phyloP scores from a whole-genome alignment of 2,888 invertebrate genomes.

The Dermolepida albohirtum region DNA sequence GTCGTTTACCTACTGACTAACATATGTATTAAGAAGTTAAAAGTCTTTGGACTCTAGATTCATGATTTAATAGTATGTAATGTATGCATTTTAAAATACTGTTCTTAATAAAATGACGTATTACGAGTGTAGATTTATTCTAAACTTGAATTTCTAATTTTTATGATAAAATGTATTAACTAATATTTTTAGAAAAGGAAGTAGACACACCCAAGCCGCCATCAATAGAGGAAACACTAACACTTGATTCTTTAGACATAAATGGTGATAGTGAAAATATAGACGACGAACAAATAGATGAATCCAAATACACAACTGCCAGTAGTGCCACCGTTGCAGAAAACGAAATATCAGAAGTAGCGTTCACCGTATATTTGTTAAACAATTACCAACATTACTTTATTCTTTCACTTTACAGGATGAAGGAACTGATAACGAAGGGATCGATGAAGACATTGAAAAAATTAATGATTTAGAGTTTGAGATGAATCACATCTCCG shows the following conservation, averaged over 20 bases:
- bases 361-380: neutral
- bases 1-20: no score
- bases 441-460: constrained; percentile 50
- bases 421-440: constrained; percentile 54
- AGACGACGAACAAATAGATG: constrained; percentile 49
- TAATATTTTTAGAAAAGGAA: neutral
- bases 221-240: neutral
- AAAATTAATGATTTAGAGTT: constrained; percentile 46
- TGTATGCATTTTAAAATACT: no score
- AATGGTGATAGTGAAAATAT: constrained; percentile 47
- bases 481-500: constrained; percentile 47
- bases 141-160: neutral
- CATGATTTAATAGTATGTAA: no score
- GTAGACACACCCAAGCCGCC: neutral
- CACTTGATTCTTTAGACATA: constrained; percentile 37
- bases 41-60: no score
- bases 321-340: constrained; percentile 68
- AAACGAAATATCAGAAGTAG: constrained; percentile 55
- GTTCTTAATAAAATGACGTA: no score
- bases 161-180: neutral
- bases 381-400: neutral
- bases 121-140: neutral
- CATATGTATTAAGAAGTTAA: no score
- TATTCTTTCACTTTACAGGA: constrained; percentile 45
- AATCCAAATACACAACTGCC: constrained; percentile 70